Evolutionary conservation across 2,113 vertebrate genomes (phyloP), one percentile per base, ranked within the genome.

Genomic region (Aleadryas rufinucha): DNA sequence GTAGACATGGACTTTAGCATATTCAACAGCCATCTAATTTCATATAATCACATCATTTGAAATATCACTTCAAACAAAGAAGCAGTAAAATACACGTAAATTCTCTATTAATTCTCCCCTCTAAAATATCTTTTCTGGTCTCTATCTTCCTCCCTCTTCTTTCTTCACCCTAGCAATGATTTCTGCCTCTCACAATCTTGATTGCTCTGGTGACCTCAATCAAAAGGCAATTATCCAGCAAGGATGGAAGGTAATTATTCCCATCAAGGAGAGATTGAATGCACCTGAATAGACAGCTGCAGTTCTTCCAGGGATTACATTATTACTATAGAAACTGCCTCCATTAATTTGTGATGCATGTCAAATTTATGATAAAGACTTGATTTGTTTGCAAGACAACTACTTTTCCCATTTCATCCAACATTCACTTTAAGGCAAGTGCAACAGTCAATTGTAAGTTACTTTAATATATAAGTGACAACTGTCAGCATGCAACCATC

Each of bases 161-260:
- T 96, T 97, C 87, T 94, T 96, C 85, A 97, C 91, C 94, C 90
- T 72, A 76, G 92, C 91, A 77, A 64, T 97, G 97, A 97, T 98
- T 98, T 98, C 98, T 97, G 97, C 98, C 97, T 98, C 98, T 98
- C 95, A 91, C 94, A 97, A 94, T 96, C 98, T 98, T 99, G 98
- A 99, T 99, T 99, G 98, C 98, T 98, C 98, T 97, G 98, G 99
- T 99, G 99, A 99, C 99, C 99, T 99, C 99, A 99, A 99, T 99
- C 99, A 99, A 99, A 99, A 99, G 98, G 98, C 98, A 99, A 99
- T 99, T 99, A 99, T 98, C 98, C 97, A 97, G 97, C 72, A 90
- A 98, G 98, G 98, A 98, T 97, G 91, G 97, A 97, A 98, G 97
- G 98, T 98, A 99, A 99, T 99, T 99, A 99, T 98, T 98, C 98